Percentiles rank a stretch among this genome's conserved stretches.
Evolutionary conservation across 2,888 invertebrate species (phyloP).

Genomic region (Drosophila ezoana): DNA sequence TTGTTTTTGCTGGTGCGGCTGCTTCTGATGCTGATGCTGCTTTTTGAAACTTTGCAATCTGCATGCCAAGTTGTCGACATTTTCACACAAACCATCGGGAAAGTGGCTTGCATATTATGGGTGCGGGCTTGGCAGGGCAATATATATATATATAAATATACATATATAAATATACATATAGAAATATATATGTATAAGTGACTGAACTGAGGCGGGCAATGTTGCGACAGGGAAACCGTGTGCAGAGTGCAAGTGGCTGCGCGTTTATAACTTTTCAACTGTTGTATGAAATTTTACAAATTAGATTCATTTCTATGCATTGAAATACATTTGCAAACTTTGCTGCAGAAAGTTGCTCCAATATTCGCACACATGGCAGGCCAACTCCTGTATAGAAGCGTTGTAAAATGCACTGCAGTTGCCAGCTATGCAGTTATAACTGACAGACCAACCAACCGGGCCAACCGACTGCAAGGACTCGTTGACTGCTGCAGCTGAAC

Average conservation of each 20-base stretch:
- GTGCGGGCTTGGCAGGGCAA: conserved; percentile 15
- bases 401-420: conserved; percentile 45
- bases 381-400: conserved; percentile 25
- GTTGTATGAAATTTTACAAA: conserved; percentile 81
- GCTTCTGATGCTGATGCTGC: conserved; percentile 55
- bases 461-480: conserved; percentile 26
- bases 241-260: conserved; percentile 76
- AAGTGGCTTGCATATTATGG: conserved; percentile 32
- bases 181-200: conserved; percentile 7
- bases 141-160: conserved; percentile 5
- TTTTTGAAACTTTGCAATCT: conserved; percentile 78
- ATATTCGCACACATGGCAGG: conserved; percentile 67
- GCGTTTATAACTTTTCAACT: conserved; percentile 81
- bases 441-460: conserved; percentile 29
- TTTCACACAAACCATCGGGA: conserved; percentile 72
- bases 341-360: conserved; percentile 77
- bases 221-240: conserved; percentile 55
- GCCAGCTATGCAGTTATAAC: conserved; percentile 32
- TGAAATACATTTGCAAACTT: conserved; percentile 80
- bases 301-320: conserved; percentile 81
- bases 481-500: conserved; percentile 3
- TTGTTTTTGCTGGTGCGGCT: conserved; percentile 17
- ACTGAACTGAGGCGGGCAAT: conserved; percentile 10
- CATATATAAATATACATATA: conserved; percentile 1
- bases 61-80: conserved; percentile 80